Evolutionary conservation across 2,888 invertebrate species (phyloP), one percentile per base, ranked within the genome.

Genomic region (Boloria euphrosyne): DNA sequence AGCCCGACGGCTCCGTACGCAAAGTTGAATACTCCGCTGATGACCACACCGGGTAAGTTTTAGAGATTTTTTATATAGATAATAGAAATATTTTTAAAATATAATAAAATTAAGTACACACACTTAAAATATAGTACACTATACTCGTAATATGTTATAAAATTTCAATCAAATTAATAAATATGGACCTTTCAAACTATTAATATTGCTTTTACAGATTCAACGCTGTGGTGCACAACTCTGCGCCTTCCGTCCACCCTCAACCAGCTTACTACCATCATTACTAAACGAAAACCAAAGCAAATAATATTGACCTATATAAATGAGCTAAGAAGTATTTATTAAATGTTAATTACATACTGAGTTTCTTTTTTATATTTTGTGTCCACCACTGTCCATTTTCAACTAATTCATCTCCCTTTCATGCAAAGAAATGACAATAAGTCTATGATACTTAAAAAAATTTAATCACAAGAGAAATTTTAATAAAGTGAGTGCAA

Each of bases 11-110:
- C 65, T 92, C 93, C 71, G 77, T 92, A 71, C 90, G 93, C 70
- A 93, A 84, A 65, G 93, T 93, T 6, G 92, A 93, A 73, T 93
- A 93, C 82, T 90, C 92, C 65, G 93, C 93, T 75, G 93, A 93
- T 60, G 83, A 92, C 58, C 93, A 93, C 77, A 92, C 86, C 67
- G 93, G 93, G 87, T 93, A 88, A 86, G 79, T 44, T 27, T 4
- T 38, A 1, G 2, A n/a, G 4, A 18, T 43, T 51, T 38, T n/a
- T 51, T 18, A 3, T 50, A 2, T 38, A 50, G n/a, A 1, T 22
- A 38, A 4, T 44, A 43, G 5, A 44, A 51, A 4, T 17, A 4
- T 27, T 46, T 5, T 62, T 17, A n/a, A n/a, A n/a, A n/a, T n/a
- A n/a, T n/a, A n/a, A n/a, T n/a, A n/a, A n/a, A n/a, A n/a, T n/a